Conservation (phyloP, 1,140 invertebrate genomes). For the Condylostylus longicornis region DNA sequence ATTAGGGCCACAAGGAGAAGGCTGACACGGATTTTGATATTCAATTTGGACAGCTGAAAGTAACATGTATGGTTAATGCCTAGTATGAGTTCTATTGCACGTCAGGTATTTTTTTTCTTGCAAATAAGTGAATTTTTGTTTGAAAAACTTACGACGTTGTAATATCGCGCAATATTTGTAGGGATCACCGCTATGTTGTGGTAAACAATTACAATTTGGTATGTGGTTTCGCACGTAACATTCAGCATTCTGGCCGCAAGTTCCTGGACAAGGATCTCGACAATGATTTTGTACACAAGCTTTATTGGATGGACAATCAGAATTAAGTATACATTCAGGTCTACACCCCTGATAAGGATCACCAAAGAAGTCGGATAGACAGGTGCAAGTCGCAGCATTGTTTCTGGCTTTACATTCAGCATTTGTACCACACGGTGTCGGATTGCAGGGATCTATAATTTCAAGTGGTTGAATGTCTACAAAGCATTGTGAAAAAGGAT, state of each 20-base stretch:
- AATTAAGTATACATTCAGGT: conserved; percentile 56
- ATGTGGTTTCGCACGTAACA: conserved; percentile 74
- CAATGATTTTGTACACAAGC: conserved; percentile 67
- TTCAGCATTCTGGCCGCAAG: conserved; percentile 63
- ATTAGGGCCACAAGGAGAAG: conserved; percentile 67
- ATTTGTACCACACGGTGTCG: conserved; percentile 65
- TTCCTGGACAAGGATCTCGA: conserved; percentile 64
- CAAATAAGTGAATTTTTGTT: conserved; percentile 12
- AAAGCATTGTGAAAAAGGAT: conserved; percentile 55
- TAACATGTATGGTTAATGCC: conserved; percentile 19
- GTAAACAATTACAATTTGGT: conserved; percentile 60
- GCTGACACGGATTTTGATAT: conserved; percentile 48
- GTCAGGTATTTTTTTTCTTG: conserved; percentile 45
- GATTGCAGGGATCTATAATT: conserved; percentile 38
- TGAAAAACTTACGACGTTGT: conserved; percentile 36
- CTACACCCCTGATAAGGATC: conserved; percentile 56
- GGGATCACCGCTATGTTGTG: conserved; percentile 61
- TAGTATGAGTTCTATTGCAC: conserved; percentile 42
- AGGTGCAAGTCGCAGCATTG: conserved; percentile 56
- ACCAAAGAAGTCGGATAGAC: conserved; percentile 54
- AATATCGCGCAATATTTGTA: conserved; percentile 44
- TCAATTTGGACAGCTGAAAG: conserved; percentile 23
- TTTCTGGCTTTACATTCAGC: conserved; percentile 57
- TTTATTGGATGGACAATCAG: conserved; percentile 54
- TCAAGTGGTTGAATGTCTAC: conserved; percentile 39